These are phyloP conservation scores for Leptosomus discolor DNA, from an alignment of 2,113 vertebrate species.

Conservation along the genomic window DNA sequence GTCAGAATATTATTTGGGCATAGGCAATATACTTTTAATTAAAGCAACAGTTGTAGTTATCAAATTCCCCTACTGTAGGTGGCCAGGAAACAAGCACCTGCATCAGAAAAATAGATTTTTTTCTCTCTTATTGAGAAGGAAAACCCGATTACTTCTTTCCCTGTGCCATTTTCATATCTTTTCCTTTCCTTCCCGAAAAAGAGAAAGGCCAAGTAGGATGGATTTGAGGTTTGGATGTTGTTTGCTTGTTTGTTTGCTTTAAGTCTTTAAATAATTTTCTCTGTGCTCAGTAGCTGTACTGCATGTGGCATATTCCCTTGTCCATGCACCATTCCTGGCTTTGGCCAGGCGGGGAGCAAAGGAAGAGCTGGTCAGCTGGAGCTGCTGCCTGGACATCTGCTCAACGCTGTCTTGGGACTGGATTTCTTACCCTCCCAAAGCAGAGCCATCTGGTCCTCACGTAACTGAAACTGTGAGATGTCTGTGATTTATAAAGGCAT, in stretches of 20 bases:
- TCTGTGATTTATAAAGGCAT: neutral
- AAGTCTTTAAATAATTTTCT: neutral
- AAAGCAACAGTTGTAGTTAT: neutral
- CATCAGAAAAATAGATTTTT: neutral
- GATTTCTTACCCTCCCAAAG: neutral
- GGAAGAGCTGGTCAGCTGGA: neutral
- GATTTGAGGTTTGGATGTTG: neutral
- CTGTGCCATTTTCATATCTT: neutral
- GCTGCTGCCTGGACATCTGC: neutral
- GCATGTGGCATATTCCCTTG: neutral
- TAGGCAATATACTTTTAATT: neutral
- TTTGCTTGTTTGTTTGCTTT: neutral
- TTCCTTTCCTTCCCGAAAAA: neutral
- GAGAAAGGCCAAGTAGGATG: neutral
- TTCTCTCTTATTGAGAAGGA: neutral
- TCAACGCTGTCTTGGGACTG: neutral
- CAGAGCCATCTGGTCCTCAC: neutral
- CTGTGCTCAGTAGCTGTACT: neutral
- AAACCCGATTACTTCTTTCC: neutral
- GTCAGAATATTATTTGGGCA: neutral
- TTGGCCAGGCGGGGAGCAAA: neutral
- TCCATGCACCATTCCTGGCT: neutral
- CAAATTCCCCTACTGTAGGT: neutral
- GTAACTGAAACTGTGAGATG: neutral
- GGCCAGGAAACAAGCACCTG: neutral